Percentiles rank a stretch among this genome's conserved stretches.
These are phyloP conservation scores for Drosophila sp. DNA, from an alignment of 1,140 invertebrate species.

Conservation along the genomic window DNA sequence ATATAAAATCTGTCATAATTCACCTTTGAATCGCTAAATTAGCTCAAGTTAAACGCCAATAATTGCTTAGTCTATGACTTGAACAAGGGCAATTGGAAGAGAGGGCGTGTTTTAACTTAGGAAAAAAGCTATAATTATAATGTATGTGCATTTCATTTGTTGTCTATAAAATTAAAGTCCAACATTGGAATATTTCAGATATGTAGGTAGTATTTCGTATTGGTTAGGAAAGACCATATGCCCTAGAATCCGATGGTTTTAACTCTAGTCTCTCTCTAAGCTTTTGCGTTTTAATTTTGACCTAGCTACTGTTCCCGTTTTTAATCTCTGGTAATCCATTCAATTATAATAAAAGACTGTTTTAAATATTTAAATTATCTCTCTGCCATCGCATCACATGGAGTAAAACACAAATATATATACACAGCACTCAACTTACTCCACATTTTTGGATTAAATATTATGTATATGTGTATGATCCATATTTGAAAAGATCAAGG, in stretches of 20 bases:
- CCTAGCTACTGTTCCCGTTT: background rate
- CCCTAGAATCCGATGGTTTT: too few species aligned
- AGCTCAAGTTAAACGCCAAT: background rate
- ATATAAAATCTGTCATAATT: conserved; percentile 18
- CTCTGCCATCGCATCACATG: conserved; percentile 33
- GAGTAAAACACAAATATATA: conserved; percentile 33
- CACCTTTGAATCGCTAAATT: conserved; percentile 42
- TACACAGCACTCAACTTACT: conserved; percentile 71
- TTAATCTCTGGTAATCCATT: background rate
- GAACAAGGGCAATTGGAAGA: background rate
- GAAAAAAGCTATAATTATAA: background rate
- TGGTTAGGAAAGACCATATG: too few species aligned
- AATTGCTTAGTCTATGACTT: background rate
- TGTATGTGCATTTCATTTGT: too few species aligned
- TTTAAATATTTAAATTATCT: conserved; percentile 43
- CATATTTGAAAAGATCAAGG: conserved; percentile 70
- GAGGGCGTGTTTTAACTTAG: background rate
- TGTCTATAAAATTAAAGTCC: too few species aligned
- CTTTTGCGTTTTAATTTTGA: background rate
- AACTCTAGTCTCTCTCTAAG: too few species aligned
- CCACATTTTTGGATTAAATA: conserved; percentile 39
- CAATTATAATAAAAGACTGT: conserved; percentile 2
- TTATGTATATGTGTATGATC: conserved; percentile 50
- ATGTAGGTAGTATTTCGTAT: too few species aligned
- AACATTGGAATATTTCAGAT: too few species aligned